Percentiles rank a stretch among this genome's conserved stretches.
These are phyloP conservation scores for Euura saliciscinereae DNA, from an alignment of 1,140 invertebrate species.

Conservation along the genomic window DNA sequence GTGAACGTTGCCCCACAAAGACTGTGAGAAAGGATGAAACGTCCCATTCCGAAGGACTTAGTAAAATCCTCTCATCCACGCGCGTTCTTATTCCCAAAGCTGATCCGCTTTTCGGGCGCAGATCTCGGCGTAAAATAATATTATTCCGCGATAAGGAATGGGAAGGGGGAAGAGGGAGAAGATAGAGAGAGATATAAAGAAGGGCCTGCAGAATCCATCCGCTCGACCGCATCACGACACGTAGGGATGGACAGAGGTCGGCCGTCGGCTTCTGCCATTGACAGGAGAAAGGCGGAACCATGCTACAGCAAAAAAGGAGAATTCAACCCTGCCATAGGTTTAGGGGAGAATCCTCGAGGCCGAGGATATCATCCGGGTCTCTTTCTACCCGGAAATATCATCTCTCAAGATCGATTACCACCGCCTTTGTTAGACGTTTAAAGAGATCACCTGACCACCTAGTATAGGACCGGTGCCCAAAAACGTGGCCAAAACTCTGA, in stretches of 20 bases:
- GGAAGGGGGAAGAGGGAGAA: background rate
- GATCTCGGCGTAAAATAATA: conserved; percentile 18
- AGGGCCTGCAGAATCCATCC: conserved; percentile 8
- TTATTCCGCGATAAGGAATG: conserved; percentile 1
- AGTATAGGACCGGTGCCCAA: too few relatives aligned
- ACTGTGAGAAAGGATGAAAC: conserved; percentile 30
- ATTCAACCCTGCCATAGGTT: background rate
- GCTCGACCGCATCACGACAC: background rate
- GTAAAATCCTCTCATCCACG: conserved; percentile 44
- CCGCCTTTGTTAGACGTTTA: background rate
- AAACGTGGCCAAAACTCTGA: background rate
- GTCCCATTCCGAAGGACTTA: conserved; percentile 40
- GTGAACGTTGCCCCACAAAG: too few relatives aligned
- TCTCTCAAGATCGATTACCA: background rate
- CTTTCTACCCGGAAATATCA: conserved; percentile 1
- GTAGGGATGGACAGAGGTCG: background rate
- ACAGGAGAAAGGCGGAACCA: conserved; percentile 5
- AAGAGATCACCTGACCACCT: background rate
- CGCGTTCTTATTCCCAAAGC: conserved; percentile 18
- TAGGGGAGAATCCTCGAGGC: background rate
- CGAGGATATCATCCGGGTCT: background rate
- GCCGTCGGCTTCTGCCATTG: background rate
- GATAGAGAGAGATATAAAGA: conserved; percentile 11
- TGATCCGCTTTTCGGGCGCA: background rate
- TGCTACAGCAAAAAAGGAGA: background rate